Conservation (phyloP, 2,113 vertebrate genomes). For the Panurus biarmicus region DNA sequence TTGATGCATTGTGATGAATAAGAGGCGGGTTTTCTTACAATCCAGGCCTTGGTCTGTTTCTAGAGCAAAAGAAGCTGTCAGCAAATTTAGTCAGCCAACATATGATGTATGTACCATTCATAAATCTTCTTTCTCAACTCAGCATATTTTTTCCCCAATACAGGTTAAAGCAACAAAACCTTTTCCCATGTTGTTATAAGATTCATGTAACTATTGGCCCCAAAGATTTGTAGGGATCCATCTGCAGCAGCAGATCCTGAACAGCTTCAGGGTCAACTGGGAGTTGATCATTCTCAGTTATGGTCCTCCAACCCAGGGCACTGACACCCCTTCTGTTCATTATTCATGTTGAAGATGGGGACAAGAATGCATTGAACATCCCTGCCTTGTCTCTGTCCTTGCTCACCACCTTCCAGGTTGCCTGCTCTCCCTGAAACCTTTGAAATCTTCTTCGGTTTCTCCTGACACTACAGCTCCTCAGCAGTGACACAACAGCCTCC, state of each 20-base stretch:
- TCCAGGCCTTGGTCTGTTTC: background rate
- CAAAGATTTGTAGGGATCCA: background rate
- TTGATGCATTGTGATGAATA: background rate
- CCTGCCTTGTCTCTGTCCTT: background rate
- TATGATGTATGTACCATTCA: too few species aligned
- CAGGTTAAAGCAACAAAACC: background rate
- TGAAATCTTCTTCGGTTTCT: background rate
- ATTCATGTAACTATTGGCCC: background rate
- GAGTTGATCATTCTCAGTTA: background rate
- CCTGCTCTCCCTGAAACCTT: background rate
- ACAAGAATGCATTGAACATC: background rate
- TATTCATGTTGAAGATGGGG: background rate
- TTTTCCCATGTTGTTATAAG: background rate
- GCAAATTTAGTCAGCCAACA: background rate
- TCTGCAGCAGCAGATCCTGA: background rate
- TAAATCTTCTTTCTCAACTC: background rate
- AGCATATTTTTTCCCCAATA: background rate
- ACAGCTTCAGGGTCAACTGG: rapidly evolving
- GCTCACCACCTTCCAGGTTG: background rate
- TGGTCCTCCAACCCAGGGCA: too few species aligned
- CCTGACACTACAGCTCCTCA: background rate
- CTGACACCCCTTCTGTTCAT: background rate
- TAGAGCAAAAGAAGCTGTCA: background rate
- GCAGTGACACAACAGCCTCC: too few species aligned
- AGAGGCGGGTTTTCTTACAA: background rate